A percentile compares a stretch with the other conserved stretches of the same genome.
phyloP scores from a whole-genome alignment of 1,140 invertebrate species.

The Heterodera carotae region DNA sequence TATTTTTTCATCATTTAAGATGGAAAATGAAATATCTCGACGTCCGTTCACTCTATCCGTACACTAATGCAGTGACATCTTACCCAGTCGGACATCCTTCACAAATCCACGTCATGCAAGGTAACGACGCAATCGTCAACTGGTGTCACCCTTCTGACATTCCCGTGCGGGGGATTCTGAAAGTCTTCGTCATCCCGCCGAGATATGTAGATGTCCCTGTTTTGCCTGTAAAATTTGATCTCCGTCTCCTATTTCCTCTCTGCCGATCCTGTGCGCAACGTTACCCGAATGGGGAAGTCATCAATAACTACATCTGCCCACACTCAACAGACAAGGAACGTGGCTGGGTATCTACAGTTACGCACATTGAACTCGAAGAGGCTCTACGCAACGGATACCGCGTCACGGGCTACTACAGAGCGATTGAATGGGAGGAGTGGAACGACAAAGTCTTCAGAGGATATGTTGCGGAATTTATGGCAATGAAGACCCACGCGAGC shows the following conservation, averaged over 20 bases:
- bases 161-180: neutral
- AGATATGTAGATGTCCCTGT: neutral
- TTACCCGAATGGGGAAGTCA: neutral
- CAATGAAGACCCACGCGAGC: slow-evolving; percentile 13
- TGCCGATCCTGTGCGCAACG: neutral
- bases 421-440: slow-evolving; percentile 1
- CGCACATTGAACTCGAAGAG: slow-evolving; percentile 4
- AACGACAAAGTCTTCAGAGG: neutral
- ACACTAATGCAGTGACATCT: neutral
- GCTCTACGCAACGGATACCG: neutral
- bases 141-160: neutral
- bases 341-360: neutral
- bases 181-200: slow-evolving; percentile 8
- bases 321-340: neutral
- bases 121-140: neutral
- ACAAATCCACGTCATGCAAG: neutral
- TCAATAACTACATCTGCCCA: neutral
- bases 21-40: slow-evolving; percentile 8
- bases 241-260: neutral
- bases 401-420: neutral
- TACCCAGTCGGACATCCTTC: slow-evolving; percentile 4
- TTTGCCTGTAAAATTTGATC: neutral
- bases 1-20: too few relatives aligned
- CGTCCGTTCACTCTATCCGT: neutral
- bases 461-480: slow-evolving; percentile 8